Base-by-base conservation (phyloP, 2,797 vertebrate genomes). In the Hapalemur alaotrensis region DNA sequence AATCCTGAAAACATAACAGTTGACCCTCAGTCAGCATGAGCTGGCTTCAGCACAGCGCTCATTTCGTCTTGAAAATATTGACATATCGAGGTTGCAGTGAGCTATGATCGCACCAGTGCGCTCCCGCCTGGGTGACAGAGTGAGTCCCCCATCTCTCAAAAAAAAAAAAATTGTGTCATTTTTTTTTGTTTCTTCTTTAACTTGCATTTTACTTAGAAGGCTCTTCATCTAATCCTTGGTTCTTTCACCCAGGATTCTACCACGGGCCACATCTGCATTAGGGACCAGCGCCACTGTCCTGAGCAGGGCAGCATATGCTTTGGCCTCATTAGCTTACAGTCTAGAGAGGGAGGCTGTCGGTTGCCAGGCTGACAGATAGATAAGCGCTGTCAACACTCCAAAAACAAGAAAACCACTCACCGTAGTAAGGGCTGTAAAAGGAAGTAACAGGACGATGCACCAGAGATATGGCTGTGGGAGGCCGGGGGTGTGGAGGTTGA, bases 261-360 rank as follows among this genome's bases (percentile, higher is more conserved):
- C 4, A 0, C 1, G 4, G 3, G 28, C 61, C 15, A 0, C 4
- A n/a, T 0, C 57, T 11, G 12, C 28, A 17, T 32, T n/a, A 50
- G 82, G n/a, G 4, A 52, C 15, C 0, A 0, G 70, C n/a, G 1
- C 30, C 14, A 32, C 63, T 14, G 0, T 52, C 5, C 0, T 6
- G 63, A 35, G 14, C 2, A 3, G 30, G 48, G 15, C 35, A 23
- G 28, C 61, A 0, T 4, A 8, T 1, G 1, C 80, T 69, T 83
- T 43, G 75, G 6, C 38, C 67, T 35, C 15, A 1, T 52, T 59
- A 57, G 46, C 63, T 69, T 38, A 3, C 2, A 18, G 14, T 18
- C 52, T 57, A 12, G 50, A 7, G 54, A 70, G 85, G 25, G 52
- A 85, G 43, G n/a, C 4, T 1, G 41, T 52, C 57, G 4, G 0